Percentiles rank a stretch among this genome's conserved stretches.
These are phyloP conservation scores for Macrochelys suwanniensis DNA, from an alignment of 2,797 vertebrate genomes.

Conservation along the genomic window DNA sequence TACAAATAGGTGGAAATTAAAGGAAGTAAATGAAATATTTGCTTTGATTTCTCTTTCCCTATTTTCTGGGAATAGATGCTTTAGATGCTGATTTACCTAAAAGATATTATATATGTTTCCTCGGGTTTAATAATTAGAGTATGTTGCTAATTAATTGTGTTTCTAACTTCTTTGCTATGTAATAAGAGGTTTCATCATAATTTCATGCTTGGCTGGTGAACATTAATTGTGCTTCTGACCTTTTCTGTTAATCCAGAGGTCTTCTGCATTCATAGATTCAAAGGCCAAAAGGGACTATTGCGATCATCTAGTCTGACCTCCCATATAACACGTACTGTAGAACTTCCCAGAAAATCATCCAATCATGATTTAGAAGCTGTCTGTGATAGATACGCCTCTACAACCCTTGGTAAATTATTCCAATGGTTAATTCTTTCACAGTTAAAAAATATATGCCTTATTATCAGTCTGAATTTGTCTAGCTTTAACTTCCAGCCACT, in stretches of 20 bases:
- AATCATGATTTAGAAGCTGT: too few species aligned
- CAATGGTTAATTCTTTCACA: too few species aligned
- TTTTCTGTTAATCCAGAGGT: neutral
- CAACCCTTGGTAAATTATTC: too few species aligned
- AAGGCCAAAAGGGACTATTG: neutral
- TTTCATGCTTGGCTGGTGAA: neutral
- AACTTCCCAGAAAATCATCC: too few species aligned
- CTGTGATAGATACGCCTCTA: too few species aligned
- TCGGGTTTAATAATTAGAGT: neutral
- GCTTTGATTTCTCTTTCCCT: neutral
- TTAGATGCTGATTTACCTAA: neutral
- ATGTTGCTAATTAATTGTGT: neutral
- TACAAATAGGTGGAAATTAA: neutral
- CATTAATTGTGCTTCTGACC: neutral
- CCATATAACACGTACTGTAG: too few species aligned
- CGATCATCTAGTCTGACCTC: neutral
- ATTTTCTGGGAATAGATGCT: neutral
- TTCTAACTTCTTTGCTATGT: neutral
- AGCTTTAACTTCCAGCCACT: too few species aligned
- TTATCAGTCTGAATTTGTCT: too few species aligned
- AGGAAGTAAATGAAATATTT: neutral
- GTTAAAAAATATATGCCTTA: too few species aligned
- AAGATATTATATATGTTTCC: neutral
- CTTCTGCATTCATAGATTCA: neutral
- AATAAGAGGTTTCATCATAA: neutral